Percentiles rank a stretch among this genome's conserved stretches.
phyloP scores from a whole-genome alignment of 2,113 vertebrate species.

The Aplodontia rufa region DNA sequence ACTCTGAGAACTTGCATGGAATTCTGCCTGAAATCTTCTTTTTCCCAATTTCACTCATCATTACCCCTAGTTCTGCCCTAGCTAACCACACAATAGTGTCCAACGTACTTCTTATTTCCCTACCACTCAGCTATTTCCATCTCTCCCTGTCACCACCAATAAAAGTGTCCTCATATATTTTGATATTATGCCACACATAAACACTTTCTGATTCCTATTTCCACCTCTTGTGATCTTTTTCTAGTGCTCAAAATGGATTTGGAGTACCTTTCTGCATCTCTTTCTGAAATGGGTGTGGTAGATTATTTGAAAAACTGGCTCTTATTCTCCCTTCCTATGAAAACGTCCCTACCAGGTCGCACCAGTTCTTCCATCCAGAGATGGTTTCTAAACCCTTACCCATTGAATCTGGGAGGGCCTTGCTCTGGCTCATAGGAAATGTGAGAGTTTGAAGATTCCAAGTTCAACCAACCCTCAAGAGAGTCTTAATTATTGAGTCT shows the following conservation, averaged over 20 bases:
- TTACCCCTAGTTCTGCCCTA: slow-evolving; percentile 28
- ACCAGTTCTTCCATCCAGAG: not conserved
- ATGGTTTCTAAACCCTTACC: not conserved
- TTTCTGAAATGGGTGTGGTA: not conserved
- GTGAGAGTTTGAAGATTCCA: not conserved
- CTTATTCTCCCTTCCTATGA: not conserved
- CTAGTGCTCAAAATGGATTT: not conserved
- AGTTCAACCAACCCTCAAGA: not conserved
- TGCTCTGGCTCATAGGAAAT: not conserved
- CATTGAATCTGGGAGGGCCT: not conserved
- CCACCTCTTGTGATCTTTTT: not conserved
- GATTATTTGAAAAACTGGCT: not conserved
- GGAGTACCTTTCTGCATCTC: not conserved
- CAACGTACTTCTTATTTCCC: not conserved
- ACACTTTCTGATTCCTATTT: slow-evolving; percentile 19
- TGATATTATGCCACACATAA: not conserved
- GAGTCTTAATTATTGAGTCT: not conserved
- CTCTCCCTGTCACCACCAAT: not conserved
- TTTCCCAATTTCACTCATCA: slow-evolving; percentile 60
- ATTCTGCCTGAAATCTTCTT: slow-evolving; percentile 56
- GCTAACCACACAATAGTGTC: slow-evolving; percentile 5
- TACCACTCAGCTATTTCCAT: not conserved
- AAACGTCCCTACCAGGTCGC: not conserved
- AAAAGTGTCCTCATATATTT: not conserved
- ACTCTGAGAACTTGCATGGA: slow-evolving; percentile 42